A percentile compares a stretch with the other conserved stretches of the same genome.
phyloP scores from a whole-genome alignment of 2,113 vertebrate species.

The Talpa occidentalis region DNA sequence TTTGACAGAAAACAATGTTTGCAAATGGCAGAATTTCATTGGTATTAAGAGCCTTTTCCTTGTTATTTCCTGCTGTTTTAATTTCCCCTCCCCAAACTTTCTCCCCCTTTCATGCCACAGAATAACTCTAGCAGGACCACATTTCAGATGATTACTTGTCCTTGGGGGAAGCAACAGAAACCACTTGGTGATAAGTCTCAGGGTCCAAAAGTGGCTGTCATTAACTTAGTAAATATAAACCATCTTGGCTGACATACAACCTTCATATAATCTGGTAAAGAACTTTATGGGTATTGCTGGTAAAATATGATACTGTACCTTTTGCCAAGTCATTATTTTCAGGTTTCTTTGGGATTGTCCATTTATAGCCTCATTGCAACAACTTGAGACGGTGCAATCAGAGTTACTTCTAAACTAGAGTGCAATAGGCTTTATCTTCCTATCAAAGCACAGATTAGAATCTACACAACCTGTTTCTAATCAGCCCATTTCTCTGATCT shows the following conservation, averaged over 20 bases:
- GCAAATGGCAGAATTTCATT: neutral
- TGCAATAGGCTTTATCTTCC: neutral
- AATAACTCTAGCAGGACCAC: neutral
- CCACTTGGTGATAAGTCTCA: neutral
- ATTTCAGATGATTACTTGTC: neutral
- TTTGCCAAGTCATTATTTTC: constrained; percentile 70
- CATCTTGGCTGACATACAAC: neutral
- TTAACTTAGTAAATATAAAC: constrained; percentile 11
- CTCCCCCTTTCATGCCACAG: neutral
- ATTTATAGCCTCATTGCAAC: constrained; percentile 53
- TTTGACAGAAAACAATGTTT: constrained; percentile 29
- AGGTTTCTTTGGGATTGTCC: constrained; percentile 70
- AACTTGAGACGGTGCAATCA: constrained; percentile 68
- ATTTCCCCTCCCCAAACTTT: neutral
- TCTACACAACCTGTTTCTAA: constrained; percentile 12
- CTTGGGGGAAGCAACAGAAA: neutral
- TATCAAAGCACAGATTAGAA: neutral
- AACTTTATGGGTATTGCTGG: constrained; percentile 32
- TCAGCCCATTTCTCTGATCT: constrained; percentile 54
- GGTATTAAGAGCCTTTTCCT: neutral
- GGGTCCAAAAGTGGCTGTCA: neutral
- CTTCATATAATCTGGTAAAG: constrained; percentile 23
- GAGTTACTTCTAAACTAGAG: constrained; percentile 78
- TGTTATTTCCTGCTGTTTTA: neutral
- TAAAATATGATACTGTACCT: constrained; percentile 64